phyloP scores from a whole-genome alignment of 1,140 invertebrate species.

The Drosophila tsacasi region DNA sequence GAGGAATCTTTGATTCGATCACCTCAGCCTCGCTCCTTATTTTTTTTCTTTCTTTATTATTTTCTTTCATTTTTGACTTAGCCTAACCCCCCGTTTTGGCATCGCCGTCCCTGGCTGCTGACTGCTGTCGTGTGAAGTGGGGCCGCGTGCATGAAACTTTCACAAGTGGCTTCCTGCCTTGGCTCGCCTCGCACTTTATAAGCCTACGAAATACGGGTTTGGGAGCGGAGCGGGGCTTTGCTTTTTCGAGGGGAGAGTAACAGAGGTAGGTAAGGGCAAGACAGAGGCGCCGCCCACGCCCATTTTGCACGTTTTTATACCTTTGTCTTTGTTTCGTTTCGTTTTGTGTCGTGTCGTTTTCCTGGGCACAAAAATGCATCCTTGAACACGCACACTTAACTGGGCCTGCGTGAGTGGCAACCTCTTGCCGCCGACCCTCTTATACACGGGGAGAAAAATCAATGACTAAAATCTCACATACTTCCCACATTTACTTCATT shows the following conservation, averaged over 20 bases:
- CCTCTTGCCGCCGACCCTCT: slow-evolving; percentile 16
- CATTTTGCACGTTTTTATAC: slow-evolving; percentile 81
- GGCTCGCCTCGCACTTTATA: slow-evolving; percentile 75
- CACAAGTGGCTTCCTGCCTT: slow-evolving; percentile 82
- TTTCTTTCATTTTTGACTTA: background rate
- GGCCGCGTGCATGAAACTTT: slow-evolving; percentile 82
- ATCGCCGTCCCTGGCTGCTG: slow-evolving; percentile 3
- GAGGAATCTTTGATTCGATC: slow-evolving; percentile 29
- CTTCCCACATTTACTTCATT: background rate
- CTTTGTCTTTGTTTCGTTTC: slow-evolving; percentile 80
- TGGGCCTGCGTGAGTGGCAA: slow-evolving; percentile 67
- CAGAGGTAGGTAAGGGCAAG: slow-evolving; percentile 10
- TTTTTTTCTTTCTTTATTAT: background rate
- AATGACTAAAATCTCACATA: background rate
- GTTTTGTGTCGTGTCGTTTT: slow-evolving; percentile 55
- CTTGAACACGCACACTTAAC: slow-evolving; percentile 83
- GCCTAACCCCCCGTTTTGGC: background rate
- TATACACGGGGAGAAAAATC: slow-evolving; percentile 1
- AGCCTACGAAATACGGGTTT: slow-evolving; percentile 42
- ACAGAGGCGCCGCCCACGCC: slow-evolving; percentile 41
- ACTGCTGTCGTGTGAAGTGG: slow-evolving; percentile 79
- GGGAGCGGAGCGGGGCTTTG: slow-evolving; percentile 7
- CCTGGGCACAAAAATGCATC: slow-evolving; percentile 79
- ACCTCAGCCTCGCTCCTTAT: background rate
- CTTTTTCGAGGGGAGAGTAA: slow-evolving; percentile 10